A percentile compares a stretch with the other conserved stretches of the same genome.
These are phyloP conservation scores for Syrista parreyssii DNA, from an alignment of 2,888 invertebrate genomes.

Conservation along the genomic window DNA sequence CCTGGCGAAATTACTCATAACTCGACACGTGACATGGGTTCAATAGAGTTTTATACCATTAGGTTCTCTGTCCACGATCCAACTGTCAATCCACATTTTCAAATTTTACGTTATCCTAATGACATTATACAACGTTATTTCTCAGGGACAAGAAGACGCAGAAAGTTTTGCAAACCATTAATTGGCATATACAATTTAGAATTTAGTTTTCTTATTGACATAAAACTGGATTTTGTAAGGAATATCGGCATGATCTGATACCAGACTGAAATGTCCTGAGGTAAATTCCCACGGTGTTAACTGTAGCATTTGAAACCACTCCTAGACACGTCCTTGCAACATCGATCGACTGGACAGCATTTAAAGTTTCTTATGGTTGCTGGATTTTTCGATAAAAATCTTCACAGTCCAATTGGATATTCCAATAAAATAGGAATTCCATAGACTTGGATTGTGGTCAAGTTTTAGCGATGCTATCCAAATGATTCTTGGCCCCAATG, in stretches of 20 bases:
- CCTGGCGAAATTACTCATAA: not conserved
- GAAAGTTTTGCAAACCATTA: not conserved
- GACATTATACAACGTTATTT: no score
- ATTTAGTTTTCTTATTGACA: not conserved
- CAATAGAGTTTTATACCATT: not conserved
- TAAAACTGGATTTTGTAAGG: not conserved
- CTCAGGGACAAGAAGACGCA: no score
- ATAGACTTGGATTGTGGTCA: not conserved
- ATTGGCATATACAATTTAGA: not conserved
- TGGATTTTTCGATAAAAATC: not conserved
- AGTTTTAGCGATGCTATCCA: not conserved
- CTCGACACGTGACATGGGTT: not conserved
- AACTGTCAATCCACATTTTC: not conserved
- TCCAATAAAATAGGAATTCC: not conserved
- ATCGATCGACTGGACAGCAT: not conserved
- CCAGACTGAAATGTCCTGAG: not conserved
- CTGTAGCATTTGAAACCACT: not conserved
- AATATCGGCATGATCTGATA: not conserved
- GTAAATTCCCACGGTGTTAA: not conserved
- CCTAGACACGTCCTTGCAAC: not conserved
- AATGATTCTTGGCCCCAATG: not conserved
- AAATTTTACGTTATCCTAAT: no score
- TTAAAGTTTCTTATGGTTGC: not conserved
- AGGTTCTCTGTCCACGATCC: not conserved
- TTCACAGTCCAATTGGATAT: not conserved